Conservation (phyloP, 2,113 vertebrate genomes). For the Hyla sarda region DNA sequence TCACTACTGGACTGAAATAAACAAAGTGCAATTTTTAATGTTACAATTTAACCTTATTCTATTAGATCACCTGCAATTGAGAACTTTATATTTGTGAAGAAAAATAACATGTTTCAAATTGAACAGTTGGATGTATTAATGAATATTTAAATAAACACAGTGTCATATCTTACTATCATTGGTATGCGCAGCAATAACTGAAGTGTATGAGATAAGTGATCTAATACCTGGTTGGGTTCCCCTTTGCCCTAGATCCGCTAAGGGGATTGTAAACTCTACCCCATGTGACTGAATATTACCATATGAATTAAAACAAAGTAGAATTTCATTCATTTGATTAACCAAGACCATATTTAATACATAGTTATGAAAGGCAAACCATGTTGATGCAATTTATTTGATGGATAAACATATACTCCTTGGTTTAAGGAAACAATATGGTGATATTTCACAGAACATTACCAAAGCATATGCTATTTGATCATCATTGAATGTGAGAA, state of each 20-base stretch:
- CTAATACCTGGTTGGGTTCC: background rate
- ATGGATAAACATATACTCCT: constrained; percentile 34
- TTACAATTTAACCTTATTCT: too few species aligned
- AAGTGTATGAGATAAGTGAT: background rate
- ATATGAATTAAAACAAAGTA: background rate
- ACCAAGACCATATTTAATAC: background rate
- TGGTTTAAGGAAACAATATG: constrained; percentile 51
- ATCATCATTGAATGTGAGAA: constrained; percentile 32
- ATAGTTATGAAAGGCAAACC: background rate
- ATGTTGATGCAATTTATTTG: background rate
- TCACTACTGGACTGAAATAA: background rate
- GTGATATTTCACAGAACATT: constrained; percentile 24
- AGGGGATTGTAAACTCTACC: background rate
- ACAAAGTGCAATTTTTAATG: too few species aligned
- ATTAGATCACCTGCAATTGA: too few species aligned
- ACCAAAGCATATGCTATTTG: constrained; percentile 50
- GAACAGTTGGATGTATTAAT: too few species aligned
- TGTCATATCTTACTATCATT: too few species aligned
- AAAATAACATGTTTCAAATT: background rate
- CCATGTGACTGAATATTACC: background rate
- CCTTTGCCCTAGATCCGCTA: background rate
- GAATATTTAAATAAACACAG: too few species aligned
- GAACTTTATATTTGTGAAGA: background rate
- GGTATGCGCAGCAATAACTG: too few species aligned
- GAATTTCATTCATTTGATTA: background rate